Conservation (phyloP, 2,797 vertebrate genomes). For the Enteromius viviparus region DNA sequence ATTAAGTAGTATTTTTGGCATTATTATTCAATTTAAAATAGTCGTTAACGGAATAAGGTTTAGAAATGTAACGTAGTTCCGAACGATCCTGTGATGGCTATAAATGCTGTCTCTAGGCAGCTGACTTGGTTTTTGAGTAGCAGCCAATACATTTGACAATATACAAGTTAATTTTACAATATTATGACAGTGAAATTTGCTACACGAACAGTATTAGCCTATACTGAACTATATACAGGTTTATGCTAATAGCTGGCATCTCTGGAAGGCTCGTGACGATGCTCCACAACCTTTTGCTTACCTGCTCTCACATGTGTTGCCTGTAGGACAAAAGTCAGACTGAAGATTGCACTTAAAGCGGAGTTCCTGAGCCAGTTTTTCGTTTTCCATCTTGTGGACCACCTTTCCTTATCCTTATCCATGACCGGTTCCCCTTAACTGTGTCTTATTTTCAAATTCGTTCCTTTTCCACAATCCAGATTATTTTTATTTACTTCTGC, state of each 20-base stretch:
- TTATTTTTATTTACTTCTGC: conserved; percentile 69
- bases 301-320: conserved; percentile 86
- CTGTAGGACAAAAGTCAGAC: conserved; percentile 80
- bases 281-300: conserved; percentile 80
- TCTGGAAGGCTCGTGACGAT: background rate
- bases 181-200: background rate
- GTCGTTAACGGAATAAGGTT: background rate
- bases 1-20: background rate
- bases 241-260: conserved; percentile 4
- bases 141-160: background rate
- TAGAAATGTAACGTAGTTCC: background rate
- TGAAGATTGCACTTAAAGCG: conserved; percentile 74
- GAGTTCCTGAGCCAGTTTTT: conserved; percentile 87
- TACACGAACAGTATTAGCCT: background rate
- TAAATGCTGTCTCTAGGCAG: background rate
- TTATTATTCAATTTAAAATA: background rate
- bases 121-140: background rate
- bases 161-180: background rate
- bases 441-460: conserved; percentile 67
- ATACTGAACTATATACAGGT: background rate
- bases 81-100: background rate
- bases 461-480: conserved; percentile 74
- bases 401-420: conserved; percentile 89
- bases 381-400: conserved; percentile 94
- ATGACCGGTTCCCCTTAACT: conserved; percentile 77